Conservation (phyloP, 53 echinoderm and acorn worm species). For the Antedon mediterranea region DNA sequence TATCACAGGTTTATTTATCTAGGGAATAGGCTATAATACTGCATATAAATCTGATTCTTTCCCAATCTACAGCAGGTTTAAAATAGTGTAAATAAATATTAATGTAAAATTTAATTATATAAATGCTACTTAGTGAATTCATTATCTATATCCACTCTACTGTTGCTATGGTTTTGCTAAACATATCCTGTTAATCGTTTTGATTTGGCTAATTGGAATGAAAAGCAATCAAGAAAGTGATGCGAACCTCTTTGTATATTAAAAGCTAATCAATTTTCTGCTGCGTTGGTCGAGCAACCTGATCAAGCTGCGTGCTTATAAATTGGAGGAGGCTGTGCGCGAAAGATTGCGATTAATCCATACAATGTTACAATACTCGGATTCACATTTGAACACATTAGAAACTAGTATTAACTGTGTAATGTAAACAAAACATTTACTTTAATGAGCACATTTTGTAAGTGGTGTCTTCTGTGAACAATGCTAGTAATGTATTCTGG, state of each 20-base stretch:
- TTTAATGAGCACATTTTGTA: too few relatives aligned
- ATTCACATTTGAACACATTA: too few relatives aligned
- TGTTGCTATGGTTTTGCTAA: neutral
- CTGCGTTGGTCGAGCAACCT: neutral
- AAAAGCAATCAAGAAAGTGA: conserved; percentile 1
- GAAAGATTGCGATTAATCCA: too few relatives aligned
- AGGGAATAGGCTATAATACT: too few relatives aligned
- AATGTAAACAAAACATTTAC: too few relatives aligned
- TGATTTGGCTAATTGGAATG: neutral
- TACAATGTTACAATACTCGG: too few relatives aligned
- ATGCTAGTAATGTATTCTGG: too few relatives aligned
- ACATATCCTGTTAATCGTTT: neutral
- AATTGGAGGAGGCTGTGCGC: neutral
- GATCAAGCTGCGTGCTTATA: neutral
- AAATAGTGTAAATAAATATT: neutral
- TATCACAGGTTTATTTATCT: too few relatives aligned
- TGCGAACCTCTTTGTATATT: neutral
- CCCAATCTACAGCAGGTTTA: too few relatives aligned
- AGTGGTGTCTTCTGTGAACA: too few relatives aligned
- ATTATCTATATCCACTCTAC: neutral
- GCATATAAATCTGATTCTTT: too few relatives aligned
- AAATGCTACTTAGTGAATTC: neutral
- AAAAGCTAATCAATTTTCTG: neutral
- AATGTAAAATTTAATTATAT: neutral
- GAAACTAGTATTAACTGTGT: too few relatives aligned